Evolutionary conservation across 2,797 vertebrate species (phyloP).

Genomic region (Silurus lanzhouensis): DNA sequence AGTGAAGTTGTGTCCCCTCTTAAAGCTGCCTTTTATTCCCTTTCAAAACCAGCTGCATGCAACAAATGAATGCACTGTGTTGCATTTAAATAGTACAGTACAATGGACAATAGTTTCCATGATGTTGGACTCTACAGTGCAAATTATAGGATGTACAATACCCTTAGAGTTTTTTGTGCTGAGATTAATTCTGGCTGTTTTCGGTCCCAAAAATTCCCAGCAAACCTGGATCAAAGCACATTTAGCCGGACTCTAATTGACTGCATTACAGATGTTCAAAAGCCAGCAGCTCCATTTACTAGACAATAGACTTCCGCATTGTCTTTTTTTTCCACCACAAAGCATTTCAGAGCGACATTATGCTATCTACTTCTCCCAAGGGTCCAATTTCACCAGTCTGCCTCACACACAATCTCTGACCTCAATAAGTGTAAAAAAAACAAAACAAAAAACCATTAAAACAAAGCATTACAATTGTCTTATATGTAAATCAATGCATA

Average conservation of each 20-base stretch:
- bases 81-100: neutral
- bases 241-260: neutral
- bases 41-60: neutral
- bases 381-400: neutral
- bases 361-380: conserved; percentile 5
- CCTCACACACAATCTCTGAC: neutral
- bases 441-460: neutral
- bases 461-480: neutral
- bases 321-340: neutral
- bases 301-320: neutral
- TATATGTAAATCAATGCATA: conserved; percentile 26
- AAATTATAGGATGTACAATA: neutral
- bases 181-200: neutral
- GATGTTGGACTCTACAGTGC: too few species aligned
- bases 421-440: conserved; percentile 26
- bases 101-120: neutral
- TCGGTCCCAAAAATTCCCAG: neutral
- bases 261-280: neutral
- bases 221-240: neutral
- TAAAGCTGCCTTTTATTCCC: neutral
- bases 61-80: neutral
- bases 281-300: neutral
- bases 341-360: neutral
- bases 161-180: neutral
- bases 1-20: neutral